Conservation (phyloP, 2,113 vertebrate species). For the Heterochromis multidens region DNA sequence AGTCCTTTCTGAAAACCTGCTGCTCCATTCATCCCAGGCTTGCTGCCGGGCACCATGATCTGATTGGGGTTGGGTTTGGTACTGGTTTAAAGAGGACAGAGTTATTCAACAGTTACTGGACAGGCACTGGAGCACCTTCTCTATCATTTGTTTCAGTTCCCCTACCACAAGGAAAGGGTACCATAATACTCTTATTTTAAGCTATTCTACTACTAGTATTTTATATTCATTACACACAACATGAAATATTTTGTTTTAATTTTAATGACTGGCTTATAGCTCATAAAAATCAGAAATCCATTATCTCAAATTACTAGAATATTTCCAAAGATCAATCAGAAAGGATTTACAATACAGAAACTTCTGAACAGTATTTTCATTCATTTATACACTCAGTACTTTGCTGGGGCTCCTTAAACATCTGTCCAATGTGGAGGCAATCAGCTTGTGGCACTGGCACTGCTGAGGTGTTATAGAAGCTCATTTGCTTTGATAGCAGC, state of each 20-base stretch:
- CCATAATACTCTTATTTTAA: too few species aligned
- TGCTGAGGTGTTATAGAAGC: too few species aligned
- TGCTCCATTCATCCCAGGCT: slow-evolving; percentile 89
- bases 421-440: too few species aligned
- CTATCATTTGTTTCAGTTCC: background rate
- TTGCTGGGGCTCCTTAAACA: background rate
- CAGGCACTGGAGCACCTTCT: accelerated
- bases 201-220: background rate
- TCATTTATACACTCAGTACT: background rate
- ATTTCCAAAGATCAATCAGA: background rate
- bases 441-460: too few species aligned
- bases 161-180: background rate
- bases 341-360: background rate
- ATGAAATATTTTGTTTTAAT: background rate
- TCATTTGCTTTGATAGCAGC: too few species aligned
- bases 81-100: slow-evolving; percentile 47
- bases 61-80: slow-evolving; percentile 95
- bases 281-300: background rate
- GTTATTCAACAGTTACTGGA: background rate
- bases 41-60: slow-evolving; percentile 88
- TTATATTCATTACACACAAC: background rate
- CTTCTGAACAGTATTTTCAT: background rate
- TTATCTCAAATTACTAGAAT: too few species aligned
- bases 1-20: slow-evolving; percentile 89
- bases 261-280: background rate